Percentiles rank a stretch among this genome's conserved stretches.
Conservation (phyloP, 2,888 invertebrate species). For the Caenorhabditis auriculariae region DNA sequence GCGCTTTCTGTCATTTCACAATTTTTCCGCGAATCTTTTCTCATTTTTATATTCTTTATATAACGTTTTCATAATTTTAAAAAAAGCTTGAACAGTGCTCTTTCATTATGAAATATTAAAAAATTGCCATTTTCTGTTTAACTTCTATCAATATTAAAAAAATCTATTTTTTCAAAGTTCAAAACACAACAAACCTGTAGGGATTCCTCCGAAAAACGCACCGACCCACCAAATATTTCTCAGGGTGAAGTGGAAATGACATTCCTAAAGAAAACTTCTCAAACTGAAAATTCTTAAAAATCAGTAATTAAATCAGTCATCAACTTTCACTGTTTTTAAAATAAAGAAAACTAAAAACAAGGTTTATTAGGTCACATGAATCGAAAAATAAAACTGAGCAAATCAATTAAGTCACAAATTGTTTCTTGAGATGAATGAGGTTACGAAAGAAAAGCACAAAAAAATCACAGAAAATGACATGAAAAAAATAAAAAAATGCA, state of each 20-base stretch:
- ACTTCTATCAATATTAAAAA: no score
- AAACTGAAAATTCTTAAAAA: no score
- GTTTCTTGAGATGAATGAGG: no score
- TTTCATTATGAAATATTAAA: no score
- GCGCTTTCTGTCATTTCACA: no score
- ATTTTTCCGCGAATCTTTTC: background rate
- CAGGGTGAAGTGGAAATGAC: slow-evolving; percentile 11
- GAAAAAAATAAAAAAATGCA: background rate
- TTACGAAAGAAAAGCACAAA: no score
- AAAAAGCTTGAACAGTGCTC: no score
- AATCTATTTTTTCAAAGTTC: no score
- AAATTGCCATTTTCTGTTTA: background rate
- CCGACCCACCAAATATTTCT: slow-evolving; percentile 13
- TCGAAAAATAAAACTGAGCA: background rate
- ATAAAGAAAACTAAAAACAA: background rate
- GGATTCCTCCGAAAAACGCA: slow-evolving; percentile 21
- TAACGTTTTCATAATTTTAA: no score
- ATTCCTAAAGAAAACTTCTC: background rate
- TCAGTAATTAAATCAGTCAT: background rate
- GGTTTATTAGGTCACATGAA: background rate
- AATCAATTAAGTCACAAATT: no score
- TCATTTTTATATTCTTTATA: background rate
- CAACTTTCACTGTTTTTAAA: background rate
- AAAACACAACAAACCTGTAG: no score
- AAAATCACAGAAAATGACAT: background rate